Evolutionary conservation across 1,140 invertebrate genomes (phyloP), one percentile per base, ranked within the genome.

Genomic region (Sycophila sp.): DNA sequence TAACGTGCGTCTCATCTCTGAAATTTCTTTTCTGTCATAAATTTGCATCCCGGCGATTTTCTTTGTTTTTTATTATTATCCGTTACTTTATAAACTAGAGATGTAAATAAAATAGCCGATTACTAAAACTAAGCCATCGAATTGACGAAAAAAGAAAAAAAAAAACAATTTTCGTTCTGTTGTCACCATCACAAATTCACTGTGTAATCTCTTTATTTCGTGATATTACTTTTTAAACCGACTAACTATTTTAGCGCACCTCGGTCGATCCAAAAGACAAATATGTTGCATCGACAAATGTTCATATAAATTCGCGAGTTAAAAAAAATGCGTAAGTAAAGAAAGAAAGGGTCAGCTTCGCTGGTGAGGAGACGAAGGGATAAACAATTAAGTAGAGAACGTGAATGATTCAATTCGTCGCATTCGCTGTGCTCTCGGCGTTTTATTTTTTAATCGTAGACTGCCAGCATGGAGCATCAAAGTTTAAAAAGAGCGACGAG

Each of bases 371-470:
- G 72, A 64, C 17, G 32, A 40, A 59, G 32, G 40, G 28, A 38
- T 40, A 42, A 30, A 59, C n/a, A 49, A 17, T 26, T 38, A 66
- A 72, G 13, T 38, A 15, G 70, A 63, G 22, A 64, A 8, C 7
- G 19, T 22, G 19, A 56, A 7, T n/a, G 22, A 38, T 17, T n/a
- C n/a, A n/a, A n/a, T n/a, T n/a, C n/a, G n/a, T n/a, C n/a, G n/a
- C n/a, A n/a, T n/a, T n/a, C 78, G 74, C 77, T 76, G 80, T 79
- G 81, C 81, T 81, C 78, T 82, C 79, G 79, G 73, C 76, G 69
- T 84, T 84, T 85, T 85, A 84, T 85, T 85, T 85, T 85, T 85
- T 78, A 47, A 36, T 15, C 83, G 81, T 80, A 83, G 78, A 80
- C 73, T 76, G 77, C 78, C 76, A 75, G 42, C 42, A n/a, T 71